Evolutionary conservation across 1,140 invertebrate species (phyloP).

Genomic region (Orchesella cincta): DNA sequence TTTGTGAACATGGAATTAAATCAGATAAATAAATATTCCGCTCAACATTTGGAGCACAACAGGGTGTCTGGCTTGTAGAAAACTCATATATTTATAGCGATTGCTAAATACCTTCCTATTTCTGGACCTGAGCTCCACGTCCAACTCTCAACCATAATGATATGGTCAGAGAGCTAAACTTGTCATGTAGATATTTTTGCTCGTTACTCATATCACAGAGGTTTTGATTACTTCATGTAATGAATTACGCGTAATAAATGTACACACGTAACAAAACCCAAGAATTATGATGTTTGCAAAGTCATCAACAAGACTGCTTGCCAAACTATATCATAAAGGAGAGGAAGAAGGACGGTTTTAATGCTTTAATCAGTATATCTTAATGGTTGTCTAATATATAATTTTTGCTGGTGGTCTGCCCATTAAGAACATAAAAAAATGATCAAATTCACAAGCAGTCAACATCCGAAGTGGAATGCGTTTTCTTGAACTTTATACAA

Average conservation of each 20-base stretch:
- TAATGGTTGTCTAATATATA: constrained; percentile 23
- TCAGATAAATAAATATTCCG: constrained; percentile 5
- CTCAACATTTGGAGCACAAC: background rate
- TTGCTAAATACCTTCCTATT: background rate
- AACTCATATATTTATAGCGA: background rate
- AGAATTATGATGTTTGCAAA: constrained; percentile 22
- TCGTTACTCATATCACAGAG: no score
- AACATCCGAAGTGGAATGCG: no score
- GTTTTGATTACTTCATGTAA: no score
- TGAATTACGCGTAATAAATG: background rate
- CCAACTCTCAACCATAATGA: no score
- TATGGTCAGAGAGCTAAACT: no score
- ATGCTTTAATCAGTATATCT: constrained; percentile 21
- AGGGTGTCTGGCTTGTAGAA: background rate
- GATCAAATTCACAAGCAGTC: no score
- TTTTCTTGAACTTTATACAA: no score
- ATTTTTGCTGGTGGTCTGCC: constrained; percentile 21
- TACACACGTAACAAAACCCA: background rate
- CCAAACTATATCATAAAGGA: background rate
- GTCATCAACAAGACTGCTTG: background rate
- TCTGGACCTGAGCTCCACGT: background rate
- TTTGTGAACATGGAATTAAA: constrained; percentile 16
- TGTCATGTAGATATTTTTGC: no score
- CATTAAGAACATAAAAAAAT: constrained; percentile 8
- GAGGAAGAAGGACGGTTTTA: constrained; percentile 15